Evolutionary conservation across 2,797 vertebrate genomes (phyloP).

Genomic region (Eremophila alpestris): DNA sequence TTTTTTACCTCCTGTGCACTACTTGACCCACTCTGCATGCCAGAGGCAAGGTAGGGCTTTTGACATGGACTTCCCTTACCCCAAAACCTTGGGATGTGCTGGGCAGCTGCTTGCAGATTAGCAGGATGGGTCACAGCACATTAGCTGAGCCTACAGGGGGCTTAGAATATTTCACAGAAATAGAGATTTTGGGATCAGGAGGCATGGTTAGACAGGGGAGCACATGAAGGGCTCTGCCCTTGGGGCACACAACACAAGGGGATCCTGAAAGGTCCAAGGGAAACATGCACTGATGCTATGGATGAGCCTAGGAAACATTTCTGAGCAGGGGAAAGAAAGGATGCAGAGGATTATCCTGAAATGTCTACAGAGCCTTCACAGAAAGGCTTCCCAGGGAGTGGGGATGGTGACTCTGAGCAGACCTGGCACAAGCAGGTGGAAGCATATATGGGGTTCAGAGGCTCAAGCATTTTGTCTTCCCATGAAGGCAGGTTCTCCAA

Average conservation of each 20-base stretch:
- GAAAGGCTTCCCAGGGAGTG: not conserved
- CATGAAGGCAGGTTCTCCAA: not conserved
- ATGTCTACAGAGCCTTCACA: not conserved
- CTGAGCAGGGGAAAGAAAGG: not conserved
- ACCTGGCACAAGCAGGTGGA: not conserved
- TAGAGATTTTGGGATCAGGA: not conserved
- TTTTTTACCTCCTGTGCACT: not conserved
- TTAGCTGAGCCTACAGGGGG: not conserved
- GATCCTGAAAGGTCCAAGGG: not conserved
- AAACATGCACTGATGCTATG: not conserved
- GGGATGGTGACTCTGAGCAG: not conserved
- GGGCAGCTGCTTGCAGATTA: not conserved
- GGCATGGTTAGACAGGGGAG: not conserved
- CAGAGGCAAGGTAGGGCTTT: not conserved
- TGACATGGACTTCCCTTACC: not conserved
- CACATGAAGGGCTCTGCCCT: not conserved
- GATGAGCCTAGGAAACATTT: not conserved
- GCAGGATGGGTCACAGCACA: not conserved
- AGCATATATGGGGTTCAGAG: not conserved
- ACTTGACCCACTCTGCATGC: not conserved
- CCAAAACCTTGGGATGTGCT: not conserved
- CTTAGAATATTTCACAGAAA: not conserved
- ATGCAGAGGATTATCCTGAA: not conserved
- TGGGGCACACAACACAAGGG: accelerated
- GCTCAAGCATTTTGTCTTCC: not conserved